Evolutionary conservation across 1,140 invertebrate genomes (phyloP).

Genomic region (Anastrepha obliqua): DNA sequence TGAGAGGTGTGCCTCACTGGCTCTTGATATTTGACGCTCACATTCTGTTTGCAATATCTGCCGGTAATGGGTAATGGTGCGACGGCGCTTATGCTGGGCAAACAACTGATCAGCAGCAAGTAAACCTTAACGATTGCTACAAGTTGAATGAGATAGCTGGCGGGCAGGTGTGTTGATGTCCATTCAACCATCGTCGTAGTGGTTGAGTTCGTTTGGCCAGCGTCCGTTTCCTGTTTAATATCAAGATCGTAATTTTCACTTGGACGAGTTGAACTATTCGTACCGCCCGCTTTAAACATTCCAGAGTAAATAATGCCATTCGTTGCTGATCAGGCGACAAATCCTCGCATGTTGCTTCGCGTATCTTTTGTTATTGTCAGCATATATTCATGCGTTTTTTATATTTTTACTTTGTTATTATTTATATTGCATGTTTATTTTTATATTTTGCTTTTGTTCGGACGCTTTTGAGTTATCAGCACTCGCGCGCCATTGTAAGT

Average conservation of each 20-base stretch:
- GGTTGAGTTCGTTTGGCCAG: too few species aligned
- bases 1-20: conserved; percentile 62
- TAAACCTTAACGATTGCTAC: neutral
- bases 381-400: neutral
- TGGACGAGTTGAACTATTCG: neutral
- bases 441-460: neutral
- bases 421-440: neutral
- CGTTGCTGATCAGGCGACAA: conserved; percentile 25
- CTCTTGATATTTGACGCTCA: conserved; percentile 70
- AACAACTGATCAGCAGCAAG: neutral
- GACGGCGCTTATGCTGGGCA: neutral
- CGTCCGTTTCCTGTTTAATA: too few species aligned
- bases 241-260: neutral
- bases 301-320: neutral
- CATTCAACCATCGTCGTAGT: neutral
- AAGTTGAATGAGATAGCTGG: neutral
- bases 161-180: neutral
- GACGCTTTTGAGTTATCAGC: conserved; percentile 2
- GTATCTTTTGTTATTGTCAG: conserved; percentile 4
- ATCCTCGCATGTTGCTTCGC: neutral
- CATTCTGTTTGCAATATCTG: conserved; percentile 68
- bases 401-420: conserved; percentile 28
- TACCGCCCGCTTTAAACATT: neutral
- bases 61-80: conserved; percentile 58
- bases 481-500: neutral